Base-by-base conservation (phyloP, 2,113 vertebrate genomes). In the Cynoglossus semilaevis region DNA sequence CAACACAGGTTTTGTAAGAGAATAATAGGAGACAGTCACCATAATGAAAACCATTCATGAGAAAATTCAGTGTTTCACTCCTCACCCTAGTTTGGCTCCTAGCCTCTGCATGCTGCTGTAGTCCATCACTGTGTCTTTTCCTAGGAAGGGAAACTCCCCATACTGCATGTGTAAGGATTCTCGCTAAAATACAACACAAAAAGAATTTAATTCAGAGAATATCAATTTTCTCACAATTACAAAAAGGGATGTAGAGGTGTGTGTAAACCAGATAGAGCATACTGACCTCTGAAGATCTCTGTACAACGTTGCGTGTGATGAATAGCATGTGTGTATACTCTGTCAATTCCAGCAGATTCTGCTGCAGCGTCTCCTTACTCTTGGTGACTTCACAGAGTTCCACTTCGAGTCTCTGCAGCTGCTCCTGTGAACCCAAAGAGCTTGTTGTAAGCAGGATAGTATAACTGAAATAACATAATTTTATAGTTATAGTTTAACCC, bases 311-410 rank as follows among this genome's bases (percentile, higher is more conserved):
- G 5, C 88, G 92, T 0, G 94, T 95, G 79, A 97, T 90, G 4
- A 91, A 87, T 47, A 99, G 89, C 96, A 99, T 92, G 83, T 93
- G 92, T 0, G 90, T 95, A 66, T 99, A 99, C 81, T 98, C 97
- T 0, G 86, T 95, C 76, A 99, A 80, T 14, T 99, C 97, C 45
- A 96, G 85, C 10, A 97, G 82, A 81, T 98, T 99, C 69, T 84
- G 97, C 77, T 92, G 91, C 65, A 99, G 70, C 62, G 95, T 98
- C 73, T 97, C 95, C 71, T 99, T 98, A 79, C 98, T 99, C 70
- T 87, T 94, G 36, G 91, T 98, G 47, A 99, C 91, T 80, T 98
- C 97, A 2, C 93, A 88, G 50, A 99, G 76, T 63, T 99, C 96
- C 15, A 91, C 89, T 78, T 99, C 94, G 5, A 99, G 87, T 59